Percentiles rank a stretch among this genome's conserved stretches.
phyloP scores from a whole-genome alignment of 2,797 vertebrate species.

The Neostethus bicornis region DNA sequence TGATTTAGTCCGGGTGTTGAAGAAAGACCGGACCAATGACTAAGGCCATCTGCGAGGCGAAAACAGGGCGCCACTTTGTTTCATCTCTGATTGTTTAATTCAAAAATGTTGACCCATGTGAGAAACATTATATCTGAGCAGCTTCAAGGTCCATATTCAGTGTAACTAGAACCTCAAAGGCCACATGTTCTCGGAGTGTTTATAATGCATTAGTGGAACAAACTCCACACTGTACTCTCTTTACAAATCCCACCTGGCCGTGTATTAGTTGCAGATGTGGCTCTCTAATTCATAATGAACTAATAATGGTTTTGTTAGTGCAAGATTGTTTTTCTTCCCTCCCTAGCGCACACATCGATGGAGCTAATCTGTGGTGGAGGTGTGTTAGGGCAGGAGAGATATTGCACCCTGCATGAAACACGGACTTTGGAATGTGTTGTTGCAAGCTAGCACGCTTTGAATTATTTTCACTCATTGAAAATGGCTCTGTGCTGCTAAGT shows the following conservation, averaged over 20 bases:
- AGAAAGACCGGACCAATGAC: slow-evolving; percentile 27
- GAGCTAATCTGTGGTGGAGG: slow-evolving; percentile 91
- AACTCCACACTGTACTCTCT: slow-evolving; percentile 81
- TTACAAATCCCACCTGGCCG: slow-evolving; percentile 83
- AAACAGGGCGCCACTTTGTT: slow-evolving; percentile 65
- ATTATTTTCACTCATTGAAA: slow-evolving; percentile 79
- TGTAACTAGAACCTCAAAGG: slow-evolving; percentile 80
- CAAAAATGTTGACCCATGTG: slow-evolving; percentile 76
- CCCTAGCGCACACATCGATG: slow-evolving; percentile 79
- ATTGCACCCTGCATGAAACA: slow-evolving; percentile 88
- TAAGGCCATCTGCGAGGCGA: slow-evolving; percentile 45
- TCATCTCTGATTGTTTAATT: slow-evolving; percentile 76
- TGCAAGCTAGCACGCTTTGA: slow-evolving; percentile 80
- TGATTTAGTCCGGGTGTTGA: slow-evolving; percentile 7
- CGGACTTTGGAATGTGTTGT: slow-evolving; percentile 84
- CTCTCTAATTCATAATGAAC: slow-evolving; percentile 88
- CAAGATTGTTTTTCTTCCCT: slow-evolving; percentile 81
- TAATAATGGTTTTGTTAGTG: slow-evolving; percentile 92
- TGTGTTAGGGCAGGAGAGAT: slow-evolving; percentile 86
- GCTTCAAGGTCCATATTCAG: slow-evolving; percentile 72
- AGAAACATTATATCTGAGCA: slow-evolving; percentile 77
- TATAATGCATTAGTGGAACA: slow-evolving; percentile 83
- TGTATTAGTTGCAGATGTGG: slow-evolving; percentile 90
- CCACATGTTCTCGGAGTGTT: slow-evolving; percentile 72
- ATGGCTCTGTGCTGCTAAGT: slow-evolving; percentile 89